Percentiles rank a stretch among this genome's conserved stretches.
phyloP scores from a whole-genome alignment of 2,113 vertebrate genomes.

The Malurus elegans region DNA sequence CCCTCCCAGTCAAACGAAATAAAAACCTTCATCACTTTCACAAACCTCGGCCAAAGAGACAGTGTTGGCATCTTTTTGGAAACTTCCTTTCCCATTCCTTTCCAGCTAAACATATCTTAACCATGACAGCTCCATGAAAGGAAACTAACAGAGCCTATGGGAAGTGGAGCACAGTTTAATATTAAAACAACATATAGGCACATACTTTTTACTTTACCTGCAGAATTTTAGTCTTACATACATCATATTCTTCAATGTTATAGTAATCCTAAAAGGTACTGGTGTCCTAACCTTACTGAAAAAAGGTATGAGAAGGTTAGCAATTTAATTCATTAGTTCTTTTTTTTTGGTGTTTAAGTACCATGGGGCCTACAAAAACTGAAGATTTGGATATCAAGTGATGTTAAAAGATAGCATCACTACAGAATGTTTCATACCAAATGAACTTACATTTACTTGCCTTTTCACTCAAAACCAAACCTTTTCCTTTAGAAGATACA shows the following conservation, averaged over 20 bases:
- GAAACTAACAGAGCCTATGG: neutral
- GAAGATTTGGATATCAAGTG: neutral
- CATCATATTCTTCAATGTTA: neutral
- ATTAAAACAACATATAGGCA: neutral
- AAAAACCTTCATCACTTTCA: slow-evolving; percentile 17
- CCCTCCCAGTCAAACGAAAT: neutral
- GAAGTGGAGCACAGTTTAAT: neutral
- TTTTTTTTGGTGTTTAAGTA: neutral
- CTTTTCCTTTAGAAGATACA: neutral
- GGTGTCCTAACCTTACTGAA: neutral
- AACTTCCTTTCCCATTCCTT: neutral
- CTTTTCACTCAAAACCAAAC: neutral
- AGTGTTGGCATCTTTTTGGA: neutral
- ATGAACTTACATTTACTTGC: neutral
- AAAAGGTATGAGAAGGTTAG: neutral
- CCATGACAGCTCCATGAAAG: neutral
- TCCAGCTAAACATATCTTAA: neutral
- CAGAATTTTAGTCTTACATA: neutral
- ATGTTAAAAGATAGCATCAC: neutral
- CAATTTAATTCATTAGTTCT: neutral
- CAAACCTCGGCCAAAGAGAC: neutral
- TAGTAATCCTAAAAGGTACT: neutral
- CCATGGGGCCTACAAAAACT: neutral
- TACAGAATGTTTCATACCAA: neutral
- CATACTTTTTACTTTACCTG: neutral